Base-by-base conservation (phyloP, 2,113 vertebrate species). In the Brachionichthys hirsutus region DNA sequence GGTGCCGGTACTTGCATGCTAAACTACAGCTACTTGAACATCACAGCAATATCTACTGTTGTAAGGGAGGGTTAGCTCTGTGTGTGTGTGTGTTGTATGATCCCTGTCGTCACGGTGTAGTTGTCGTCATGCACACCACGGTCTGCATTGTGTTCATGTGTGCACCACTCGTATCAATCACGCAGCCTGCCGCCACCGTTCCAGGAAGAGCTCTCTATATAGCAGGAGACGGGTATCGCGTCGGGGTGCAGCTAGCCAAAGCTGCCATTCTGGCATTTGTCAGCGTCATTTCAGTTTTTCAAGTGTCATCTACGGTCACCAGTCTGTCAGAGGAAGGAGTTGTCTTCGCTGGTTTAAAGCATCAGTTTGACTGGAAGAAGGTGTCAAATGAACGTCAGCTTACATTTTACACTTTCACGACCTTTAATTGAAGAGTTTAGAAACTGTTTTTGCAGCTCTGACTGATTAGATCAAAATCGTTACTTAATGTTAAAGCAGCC, bases 121-220 rank as follows among this genome's bases (percentile, higher is more conserved):
- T 70, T 45, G 74, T 64, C 60, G 50, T 73, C 72, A 57, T 18
- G 41, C 43, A 44, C 34, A 6, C 17, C 44, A 14, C 41, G 44
- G 34, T 61, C 35, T 9, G 40, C n/a, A n/a, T 4, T 53, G 48
- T 20, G 20, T 34, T 66, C 61, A 75, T 60, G 66, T 72, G 30
- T 34, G 14, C 46, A 19, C 34, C 15, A 9, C 73, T 55, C 54
- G 35, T 75, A 66, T 81, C 67, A 76, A 65, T 77, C 71, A 35
- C 51, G 4, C 20, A 24, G 17, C 45, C 22, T 42, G 2, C 47
- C 12, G 34, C 13, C 56, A 19, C 64, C 51, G 41, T 70, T 80
- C 70, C 9, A 24, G 54, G 67, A 75, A 81, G 50, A 47, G 1
- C n/a, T 34, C 66, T 67, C 15, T 45, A 44, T 53, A 69, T 64